Percentiles rank a stretch among this genome's conserved stretches.
Conservation (phyloP, 2,888 invertebrate species). For the Megalurothrips usitatus region DNA sequence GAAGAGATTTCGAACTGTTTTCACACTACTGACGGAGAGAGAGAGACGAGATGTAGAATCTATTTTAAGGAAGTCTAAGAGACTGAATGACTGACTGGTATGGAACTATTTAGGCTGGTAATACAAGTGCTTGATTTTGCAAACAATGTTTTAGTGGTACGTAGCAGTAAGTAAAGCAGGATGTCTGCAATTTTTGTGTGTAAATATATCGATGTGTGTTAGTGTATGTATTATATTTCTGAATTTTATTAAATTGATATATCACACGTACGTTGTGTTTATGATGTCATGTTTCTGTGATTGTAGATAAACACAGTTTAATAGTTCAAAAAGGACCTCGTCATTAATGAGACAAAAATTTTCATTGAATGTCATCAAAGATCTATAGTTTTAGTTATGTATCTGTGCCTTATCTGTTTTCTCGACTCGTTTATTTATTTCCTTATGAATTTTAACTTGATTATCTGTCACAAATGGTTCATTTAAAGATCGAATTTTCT, state of each 20-base stretch:
- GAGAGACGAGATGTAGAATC: neutral
- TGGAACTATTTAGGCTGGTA: neutral
- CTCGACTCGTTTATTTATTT: too few relatives aligned
- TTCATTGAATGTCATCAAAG: too few relatives aligned
- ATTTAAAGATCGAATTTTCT: too few relatives aligned
- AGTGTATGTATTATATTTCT: neutral
- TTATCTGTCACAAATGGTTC: too few relatives aligned
- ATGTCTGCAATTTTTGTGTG: neutral
- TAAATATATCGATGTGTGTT: neutral
- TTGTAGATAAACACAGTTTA: neutral
- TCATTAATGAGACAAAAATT: too few relatives aligned
- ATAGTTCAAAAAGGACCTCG: neutral
- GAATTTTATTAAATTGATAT: neutral
- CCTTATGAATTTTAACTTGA: too few relatives aligned
- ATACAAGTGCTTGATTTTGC: neutral
- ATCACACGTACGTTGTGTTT: neutral
- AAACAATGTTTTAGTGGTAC: neutral
- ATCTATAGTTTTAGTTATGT: too few relatives aligned
- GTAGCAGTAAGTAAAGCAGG: neutral
- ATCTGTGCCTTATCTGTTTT: too few relatives aligned
- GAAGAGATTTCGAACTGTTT: neutral
- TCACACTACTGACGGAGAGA: too few relatives aligned
- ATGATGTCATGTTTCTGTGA: constrained; percentile 17
- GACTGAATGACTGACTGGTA: neutral
- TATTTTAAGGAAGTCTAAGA: neutral